Evolutionary conservation across 2,797 vertebrate genomes (phyloP).

Genomic region (Chaenodraco wilsoni): DNA sequence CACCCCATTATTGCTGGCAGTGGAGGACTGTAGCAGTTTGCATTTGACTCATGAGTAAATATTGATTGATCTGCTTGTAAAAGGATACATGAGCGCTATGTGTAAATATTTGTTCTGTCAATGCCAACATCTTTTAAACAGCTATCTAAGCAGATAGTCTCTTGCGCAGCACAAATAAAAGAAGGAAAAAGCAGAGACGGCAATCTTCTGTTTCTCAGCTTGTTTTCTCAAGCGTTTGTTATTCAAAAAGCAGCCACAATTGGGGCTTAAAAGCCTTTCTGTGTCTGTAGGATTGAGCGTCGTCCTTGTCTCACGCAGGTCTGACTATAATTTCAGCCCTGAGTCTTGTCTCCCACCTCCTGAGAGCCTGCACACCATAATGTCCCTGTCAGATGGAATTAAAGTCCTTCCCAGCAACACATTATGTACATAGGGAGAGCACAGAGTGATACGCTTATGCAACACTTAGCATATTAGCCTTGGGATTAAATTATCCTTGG

Average conservation of each 20-base stretch:
- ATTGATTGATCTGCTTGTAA: conserved; percentile 80
- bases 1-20: conserved; percentile 62
- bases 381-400: conserved; percentile 76
- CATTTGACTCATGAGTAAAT: conserved; percentile 80
- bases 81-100: conserved; percentile 68
- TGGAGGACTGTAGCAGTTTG: conserved; percentile 67
- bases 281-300: conserved; percentile 49
- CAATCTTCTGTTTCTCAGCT: conserved; percentile 39
- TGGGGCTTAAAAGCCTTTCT: conserved; percentile 63
- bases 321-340: conserved; percentile 48
- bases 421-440: conserved; percentile 70
- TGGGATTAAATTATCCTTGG: conserved; percentile 76
- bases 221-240: conserved; percentile 41
- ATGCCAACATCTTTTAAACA: conserved; percentile 63
- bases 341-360: conserved; percentile 34
- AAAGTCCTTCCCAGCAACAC: conserved; percentile 65
- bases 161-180: background rate
- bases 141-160: conserved; percentile 51
- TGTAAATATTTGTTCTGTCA: conserved; percentile 75
- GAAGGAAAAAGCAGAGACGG: background rate
- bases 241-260: conserved; percentile 33
- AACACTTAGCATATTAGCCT: conserved; percentile 81
- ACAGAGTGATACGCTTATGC: conserved; percentile 75
- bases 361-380: conserved; percentile 65
- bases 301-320: conserved; percentile 39